Base-by-base conservation (phyloP, 2,797 vertebrate species). In the Rhincodon typus region DNA sequence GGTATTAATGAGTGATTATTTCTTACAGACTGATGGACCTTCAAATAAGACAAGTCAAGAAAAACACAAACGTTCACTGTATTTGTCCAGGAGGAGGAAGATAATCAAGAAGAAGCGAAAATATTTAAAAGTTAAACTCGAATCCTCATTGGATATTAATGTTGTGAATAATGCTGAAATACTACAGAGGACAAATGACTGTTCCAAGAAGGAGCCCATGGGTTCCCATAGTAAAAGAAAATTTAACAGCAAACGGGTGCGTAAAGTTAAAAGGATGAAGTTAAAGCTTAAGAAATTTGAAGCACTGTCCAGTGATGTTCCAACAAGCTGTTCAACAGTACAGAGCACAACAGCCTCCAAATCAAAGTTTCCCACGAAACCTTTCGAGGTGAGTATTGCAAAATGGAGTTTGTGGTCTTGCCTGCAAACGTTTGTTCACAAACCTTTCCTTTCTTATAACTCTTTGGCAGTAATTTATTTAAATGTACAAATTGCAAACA, bases 31-130 rank as follows among this genome's bases (percentile, higher is more conserved):
- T 27, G 50, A 53, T 74, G 46, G 46, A 57, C 27, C 34, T 57
- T 72, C 42, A 95, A 69, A 62, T 21, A 66, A 72, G 46, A 74
- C 42, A 10, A 50, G 27, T 34, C 84, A 96, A 0, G 97, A 97
- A 96, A 97, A 97, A 96, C 98, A 97, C 93, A 97, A 96, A 95
- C 97, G 96, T 96, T 96, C 96, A 94, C 30, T 96, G 69, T 91
- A 96, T 25, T 53, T 79, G 17, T 10, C 77, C 82, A 96, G 97
- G 96, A 21, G 96, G 86, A 96, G 96, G n/a, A 95, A 96, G 53
- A 97, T 96, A 96, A 50, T 96, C 15, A 97, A 97, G 0, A 97
- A 67, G 96, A 97, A 96, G 95, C 97, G 96, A 96, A 95, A 53
- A 21, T 57, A 42, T 46, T 96, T 96, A 96, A 97, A 96, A 96